Conservation (phyloP, 1,140 invertebrate genomes). For the Halotydeus destructor region DNA sequence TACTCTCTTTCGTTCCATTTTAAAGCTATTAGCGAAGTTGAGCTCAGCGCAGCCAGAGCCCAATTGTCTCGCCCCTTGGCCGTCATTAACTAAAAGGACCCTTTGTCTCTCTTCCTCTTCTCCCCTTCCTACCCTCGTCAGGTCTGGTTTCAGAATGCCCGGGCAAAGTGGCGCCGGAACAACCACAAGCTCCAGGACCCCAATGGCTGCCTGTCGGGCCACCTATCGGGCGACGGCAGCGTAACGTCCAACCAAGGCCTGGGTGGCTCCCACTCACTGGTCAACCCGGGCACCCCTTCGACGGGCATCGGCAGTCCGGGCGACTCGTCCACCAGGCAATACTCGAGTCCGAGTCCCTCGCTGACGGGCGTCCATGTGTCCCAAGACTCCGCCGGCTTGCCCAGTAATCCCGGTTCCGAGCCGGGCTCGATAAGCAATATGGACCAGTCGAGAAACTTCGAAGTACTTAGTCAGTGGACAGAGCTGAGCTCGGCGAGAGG, state of each 20-base stretch:
- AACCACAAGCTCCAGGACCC: constrained; percentile 61
- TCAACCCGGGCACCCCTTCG: constrained; percentile 10
- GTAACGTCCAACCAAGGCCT: no score
- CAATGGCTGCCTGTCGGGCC: background rate
- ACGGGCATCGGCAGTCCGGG: constrained; percentile 13
- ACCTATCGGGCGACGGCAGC: constrained; percentile 6
- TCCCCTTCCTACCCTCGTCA: constrained; percentile 27
- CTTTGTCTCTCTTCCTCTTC: background rate
- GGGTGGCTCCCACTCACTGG: constrained; percentile 7
- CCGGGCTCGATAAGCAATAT: no score
- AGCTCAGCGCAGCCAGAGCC: no score
- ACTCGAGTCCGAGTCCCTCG: constrained; percentile 11
- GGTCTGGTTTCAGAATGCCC: constrained; percentile 98
- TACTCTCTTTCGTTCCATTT: no score
- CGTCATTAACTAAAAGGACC: background rate
- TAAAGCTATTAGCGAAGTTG: no score
- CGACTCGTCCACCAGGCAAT: constrained; percentile 8
- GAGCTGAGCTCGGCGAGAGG: no score
- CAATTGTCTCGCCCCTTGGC: background rate
- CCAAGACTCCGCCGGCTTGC: no score
- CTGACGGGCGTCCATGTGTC: no score
- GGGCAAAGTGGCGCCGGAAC: constrained; percentile 89
- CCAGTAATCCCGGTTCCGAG: no score
- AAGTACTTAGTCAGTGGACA: no score
- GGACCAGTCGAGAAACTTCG: no score